A percentile compares a stretch with the other conserved stretches of the same genome.
Conservation (phyloP, 2,888 invertebrate genomes). For the Phlogophora meticulosa region DNA sequence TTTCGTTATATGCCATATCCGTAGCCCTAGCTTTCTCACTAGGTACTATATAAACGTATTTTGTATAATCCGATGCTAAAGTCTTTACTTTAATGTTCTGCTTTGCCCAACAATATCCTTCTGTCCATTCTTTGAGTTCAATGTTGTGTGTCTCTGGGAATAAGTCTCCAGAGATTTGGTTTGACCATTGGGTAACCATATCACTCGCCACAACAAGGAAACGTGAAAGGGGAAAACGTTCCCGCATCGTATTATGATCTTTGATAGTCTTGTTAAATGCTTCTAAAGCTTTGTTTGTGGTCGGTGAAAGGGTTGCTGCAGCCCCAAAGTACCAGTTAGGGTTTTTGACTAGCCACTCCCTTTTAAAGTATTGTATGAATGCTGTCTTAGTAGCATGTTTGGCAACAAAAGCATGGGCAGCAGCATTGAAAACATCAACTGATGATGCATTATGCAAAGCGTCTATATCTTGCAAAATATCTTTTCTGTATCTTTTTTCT, state of each 20-base stretch:
- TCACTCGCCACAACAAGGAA: constrained; percentile 21
- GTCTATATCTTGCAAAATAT: too few species aligned
- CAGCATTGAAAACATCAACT: too few species aligned
- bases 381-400: too few species aligned
- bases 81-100: too few species aligned
- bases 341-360: constrained; percentile 32
- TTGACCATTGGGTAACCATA: constrained; percentile 33
- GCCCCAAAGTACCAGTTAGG: constrained; percentile 28
- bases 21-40: too few species aligned
- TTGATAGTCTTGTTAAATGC: constrained; percentile 17
- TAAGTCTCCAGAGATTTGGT: constrained; percentile 18
- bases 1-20: too few species aligned
- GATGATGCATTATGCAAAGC: too few species aligned
- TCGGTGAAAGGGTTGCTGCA: constrained; percentile 3
- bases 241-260: constrained; percentile 14
- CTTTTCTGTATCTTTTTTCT: too few species aligned
- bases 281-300: constrained; percentile 17
- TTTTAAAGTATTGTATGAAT: constrained; percentile 30
- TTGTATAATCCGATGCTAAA: too few species aligned
- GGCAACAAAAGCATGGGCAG: too few species aligned
- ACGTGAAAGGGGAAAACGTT: constrained; percentile 17
- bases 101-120: constrained; percentile 43
- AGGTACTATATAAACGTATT: too few species aligned
- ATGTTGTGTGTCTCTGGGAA: constrained; percentile 20
- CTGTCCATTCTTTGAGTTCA: too few species aligned